These are phyloP conservation scores for Caenorhabditis japonica DNA, from an alignment of 2,888 invertebrate species.

Conservation along the genomic window DNA sequence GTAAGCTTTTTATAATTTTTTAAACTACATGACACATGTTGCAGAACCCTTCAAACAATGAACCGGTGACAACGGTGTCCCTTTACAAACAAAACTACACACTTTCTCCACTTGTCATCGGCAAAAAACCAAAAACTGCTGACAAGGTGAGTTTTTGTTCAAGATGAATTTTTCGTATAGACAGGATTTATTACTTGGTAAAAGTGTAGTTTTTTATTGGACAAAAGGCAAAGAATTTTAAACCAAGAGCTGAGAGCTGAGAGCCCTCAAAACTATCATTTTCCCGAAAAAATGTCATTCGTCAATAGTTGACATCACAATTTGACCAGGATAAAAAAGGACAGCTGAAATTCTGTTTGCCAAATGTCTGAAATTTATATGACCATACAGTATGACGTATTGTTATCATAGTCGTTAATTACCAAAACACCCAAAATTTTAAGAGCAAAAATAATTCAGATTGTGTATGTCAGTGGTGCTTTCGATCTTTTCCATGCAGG, in stretches of 20 bases:
- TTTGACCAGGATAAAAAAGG: not conserved
- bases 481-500: conserved; percentile 99
- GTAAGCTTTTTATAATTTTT: conserved; percentile 4
- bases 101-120: conserved; percentile 33
- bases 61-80: conserved; percentile 42
- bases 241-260: too few species aligned
- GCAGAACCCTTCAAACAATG: conserved; percentile 32
- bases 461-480: conserved; percentile 95
- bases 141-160: conserved; percentile 27
- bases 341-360: conserved; percentile 22
- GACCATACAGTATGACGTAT: conserved; percentile 27
- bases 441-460: conserved; percentile 73
- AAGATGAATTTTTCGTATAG: conserved; percentile 6
- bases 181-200: conserved; percentile 16
- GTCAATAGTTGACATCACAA: conserved; percentile 11
- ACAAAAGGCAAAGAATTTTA: too few species aligned
- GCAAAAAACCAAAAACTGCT: conserved; percentile 26
- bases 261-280: not conserved
- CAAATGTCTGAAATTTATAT: not conserved
- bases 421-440: not conserved
- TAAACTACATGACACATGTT: conserved; percentile 26
- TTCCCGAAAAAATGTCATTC: conserved; percentile 16
- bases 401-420: conserved; percentile 20
- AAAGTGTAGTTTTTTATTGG: too few species aligned
- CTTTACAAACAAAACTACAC: conserved; percentile 45